Evolutionary conservation across 2,888 invertebrate genomes (phyloP).

Genomic region (Lochmaea capreae): DNA sequence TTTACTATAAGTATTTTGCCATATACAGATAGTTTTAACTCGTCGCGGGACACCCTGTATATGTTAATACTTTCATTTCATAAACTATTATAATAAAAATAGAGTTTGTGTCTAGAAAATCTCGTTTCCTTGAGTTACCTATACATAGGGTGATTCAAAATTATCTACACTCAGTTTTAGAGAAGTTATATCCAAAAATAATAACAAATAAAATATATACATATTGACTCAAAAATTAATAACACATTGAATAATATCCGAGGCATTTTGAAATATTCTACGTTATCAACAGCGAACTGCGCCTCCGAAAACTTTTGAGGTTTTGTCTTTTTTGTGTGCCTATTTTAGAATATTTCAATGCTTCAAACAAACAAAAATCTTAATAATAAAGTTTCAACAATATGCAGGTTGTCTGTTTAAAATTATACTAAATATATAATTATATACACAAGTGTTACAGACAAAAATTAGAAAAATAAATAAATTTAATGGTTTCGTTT

Average conservation of each 20-base stretch:
- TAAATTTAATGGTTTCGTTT: neutral
- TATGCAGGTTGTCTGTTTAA: neutral
- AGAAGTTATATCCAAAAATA: constrained; percentile 2
- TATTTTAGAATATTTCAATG: constrained; percentile 5
- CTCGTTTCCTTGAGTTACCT: constrained; percentile 6
- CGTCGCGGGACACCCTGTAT: too few species aligned
- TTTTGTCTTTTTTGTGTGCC: neutral
- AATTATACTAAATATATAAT: neutral
- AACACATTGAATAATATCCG: neutral
- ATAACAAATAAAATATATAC: neutral
- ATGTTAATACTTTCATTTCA: neutral
- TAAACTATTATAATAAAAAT: neutral
- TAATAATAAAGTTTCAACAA: constrained; percentile 4
- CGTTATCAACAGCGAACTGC: neutral
- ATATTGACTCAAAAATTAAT: constrained; percentile 5
- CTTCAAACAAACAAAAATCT: neutral
- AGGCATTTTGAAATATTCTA: neutral
- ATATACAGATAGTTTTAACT: too few species aligned
- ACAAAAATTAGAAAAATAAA: neutral
- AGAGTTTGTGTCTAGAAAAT: constrained; percentile 1
- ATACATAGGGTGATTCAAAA: constrained; percentile 14
- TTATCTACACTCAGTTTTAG: neutral
- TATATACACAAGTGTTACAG: constrained; percentile 2
- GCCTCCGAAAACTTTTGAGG: neutral
- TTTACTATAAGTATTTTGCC: too few species aligned